phyloP scores from a whole-genome alignment of 1,140 invertebrate species.

The Neuroterus valhalla region DNA sequence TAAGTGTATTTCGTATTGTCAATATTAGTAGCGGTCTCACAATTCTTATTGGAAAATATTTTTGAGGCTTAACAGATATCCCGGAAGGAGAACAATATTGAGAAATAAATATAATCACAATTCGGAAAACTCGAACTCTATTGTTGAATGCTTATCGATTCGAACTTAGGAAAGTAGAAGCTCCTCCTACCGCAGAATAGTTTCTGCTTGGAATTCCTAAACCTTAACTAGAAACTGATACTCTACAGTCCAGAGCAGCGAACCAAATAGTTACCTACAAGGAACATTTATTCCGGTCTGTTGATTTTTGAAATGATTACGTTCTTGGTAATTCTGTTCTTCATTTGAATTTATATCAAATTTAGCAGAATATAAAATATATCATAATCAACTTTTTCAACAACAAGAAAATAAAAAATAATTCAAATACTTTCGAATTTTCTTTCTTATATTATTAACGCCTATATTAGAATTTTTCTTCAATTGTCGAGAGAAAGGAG shows the following conservation, averaged over 20 bases:
- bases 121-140: not conserved
- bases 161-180: not conserved
- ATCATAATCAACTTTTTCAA: too few species aligned
- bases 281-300: not conserved
- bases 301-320: not conserved
- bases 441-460: too few species aligned
- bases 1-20: too few species aligned
- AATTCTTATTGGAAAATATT: too few species aligned
- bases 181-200: not conserved
- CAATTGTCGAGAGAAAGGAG: too few species aligned
- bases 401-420: too few species aligned
- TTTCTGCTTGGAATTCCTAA: constrained; percentile 17
- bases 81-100: too few species aligned
- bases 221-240: constrained; percentile 18
- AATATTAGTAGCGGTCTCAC: too few species aligned
- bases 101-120: not conserved
- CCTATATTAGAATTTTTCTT: too few species aligned
- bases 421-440: too few species aligned
- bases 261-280: constrained; percentile 12
- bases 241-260: constrained; percentile 3
- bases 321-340: not conserved
- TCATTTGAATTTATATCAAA: not conserved
- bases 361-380: too few species aligned
- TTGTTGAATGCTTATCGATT: not conserved
- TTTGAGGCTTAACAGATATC: too few species aligned